These are phyloP conservation scores for Hemicordylus capensis DNA, from an alignment of 2,113 vertebrate genomes.

Conservation along the genomic window DNA sequence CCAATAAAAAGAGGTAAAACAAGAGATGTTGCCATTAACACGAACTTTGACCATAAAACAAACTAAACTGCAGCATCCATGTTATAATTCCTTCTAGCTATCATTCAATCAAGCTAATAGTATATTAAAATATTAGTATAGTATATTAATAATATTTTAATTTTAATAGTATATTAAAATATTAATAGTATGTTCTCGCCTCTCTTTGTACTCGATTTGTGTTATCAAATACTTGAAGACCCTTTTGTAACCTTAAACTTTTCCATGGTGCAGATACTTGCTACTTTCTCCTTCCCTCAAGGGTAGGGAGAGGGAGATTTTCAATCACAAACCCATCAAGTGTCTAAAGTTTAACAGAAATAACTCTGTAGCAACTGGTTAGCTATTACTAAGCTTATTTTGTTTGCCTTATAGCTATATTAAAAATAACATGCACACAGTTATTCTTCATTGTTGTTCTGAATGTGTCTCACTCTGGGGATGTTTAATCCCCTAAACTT, in stretches of 20 bases:
- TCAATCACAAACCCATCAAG: not conserved
- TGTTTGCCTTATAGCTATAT: not conserved
- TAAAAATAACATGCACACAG: not conserved
- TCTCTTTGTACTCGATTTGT: too few species aligned
- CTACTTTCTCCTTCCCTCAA: not conserved
- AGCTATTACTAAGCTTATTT: not conserved
- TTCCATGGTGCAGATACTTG: not conserved
- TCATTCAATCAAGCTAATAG: not conserved
- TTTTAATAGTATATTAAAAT: too few species aligned
- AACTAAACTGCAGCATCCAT: not conserved
- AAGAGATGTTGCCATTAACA: not conserved
- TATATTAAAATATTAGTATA: not conserved
- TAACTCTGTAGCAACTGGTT: too few species aligned
- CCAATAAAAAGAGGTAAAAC: not conserved
- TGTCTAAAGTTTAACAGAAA: not conserved
- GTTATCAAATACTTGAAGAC: not conserved
- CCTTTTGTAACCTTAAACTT: not conserved
- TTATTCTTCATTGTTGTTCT: slow-evolving; percentile 17
- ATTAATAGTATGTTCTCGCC: too few species aligned
- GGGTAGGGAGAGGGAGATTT: not conserved
- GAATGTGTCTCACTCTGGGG: slow-evolving; percentile 13
- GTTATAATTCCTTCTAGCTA: not conserved
- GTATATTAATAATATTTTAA: too few species aligned
- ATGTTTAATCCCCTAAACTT: slow-evolving; percentile 50
- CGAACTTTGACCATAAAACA: not conserved